Evolutionary conservation across 2,888 invertebrate species (phyloP), one percentile per base, ranked within the genome.

Genomic region (Drosophila anomelani): DNA sequence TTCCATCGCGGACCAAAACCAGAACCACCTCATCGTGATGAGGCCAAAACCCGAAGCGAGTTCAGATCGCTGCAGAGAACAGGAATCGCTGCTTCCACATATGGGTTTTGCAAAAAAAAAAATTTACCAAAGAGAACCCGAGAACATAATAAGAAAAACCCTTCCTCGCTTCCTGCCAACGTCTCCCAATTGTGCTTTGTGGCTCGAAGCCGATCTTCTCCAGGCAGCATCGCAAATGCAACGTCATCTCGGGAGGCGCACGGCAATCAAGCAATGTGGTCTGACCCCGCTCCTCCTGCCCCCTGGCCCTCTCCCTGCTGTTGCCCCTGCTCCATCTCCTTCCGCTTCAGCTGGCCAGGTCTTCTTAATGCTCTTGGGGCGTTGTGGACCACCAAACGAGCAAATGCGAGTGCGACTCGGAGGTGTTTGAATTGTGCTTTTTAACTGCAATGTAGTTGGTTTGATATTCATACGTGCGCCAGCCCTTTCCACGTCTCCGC

Each of bases 41-140:
- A 32, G 64, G 58, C 75, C 60, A 20, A 63, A 60, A 73, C 64
- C 63, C 55, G 74, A 73, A 76, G 71, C 77, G 58, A 57, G 76
- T 67, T 84, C 55, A 44, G 60, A 62, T 62, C 64, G 49, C 38
- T 15, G 36, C 32, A 38, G 66, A 39, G 67, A 76, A 84, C 81
- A 79, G 86, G 81, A 85, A 85, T 88, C 77, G 76, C 75, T 79
- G 76, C 86, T 88, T 84, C 86, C 88, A 85, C 85, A 85, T 84
- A 88, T 86, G 88, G 72, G 55, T 47, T 76, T 76, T 43, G 80
- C 76, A 77, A 85, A 32, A 47, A 39, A 26, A 23, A 9, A 10
- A n/a, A 23, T 15, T 23, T 7, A 6, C 51, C 68, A 44, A 43
- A 29, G 49, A 68, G 53, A 73, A 49, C 41, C 36, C 23, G 47